Base-by-base conservation (phyloP, 2,113 vertebrate species). In the Scartelaos histophorus region DNA sequence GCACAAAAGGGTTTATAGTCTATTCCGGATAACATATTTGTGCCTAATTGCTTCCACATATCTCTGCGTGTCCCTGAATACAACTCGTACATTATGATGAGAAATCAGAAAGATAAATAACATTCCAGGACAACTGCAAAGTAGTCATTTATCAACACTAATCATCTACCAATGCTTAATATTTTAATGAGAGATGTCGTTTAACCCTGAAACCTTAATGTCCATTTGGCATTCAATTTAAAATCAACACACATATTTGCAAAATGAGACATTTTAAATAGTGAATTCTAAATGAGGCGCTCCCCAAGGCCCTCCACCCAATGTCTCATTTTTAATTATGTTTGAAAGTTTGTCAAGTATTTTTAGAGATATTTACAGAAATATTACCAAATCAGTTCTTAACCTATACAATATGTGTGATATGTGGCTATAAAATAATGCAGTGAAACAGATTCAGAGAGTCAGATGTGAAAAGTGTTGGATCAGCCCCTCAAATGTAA, bases 141-240 rank as follows among this genome's bases (percentile, higher is more conserved):
- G 60, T 19, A 62, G 10, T 62, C 15, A 62, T 62, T 35, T 35
- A 58, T 58, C 56, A 62, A 34, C 29, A 35, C 60, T 16, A 62
- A 35, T 62, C 60, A 62, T 62, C 9, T 2, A 9, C 29, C 16
- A 17, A 35, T 35, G 60, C 60, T 62, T 62, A 35, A 62, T 62
- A 62, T 35, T 62, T 62, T 19, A 62, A 62, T 35, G 35, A 62
- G 16, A 62, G 60, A 35, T 7, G 7, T 16, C 16, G 6, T 62
- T 35, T 62, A 62, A 62, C 60, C 60, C 29, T 62, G 60, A 62
- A 62, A 62, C 29, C 58, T 62, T 62, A 35, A 62, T 62, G 60
- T 62, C 60, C 17, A 62, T 62, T 35, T 62, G 16, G 60, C 60
- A 35, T 62, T 62, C 60, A 62, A 25, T 61, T 61, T 61, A 19